These are phyloP conservation scores for Isichthys henryi DNA, from an alignment of 2,113 vertebrate species.

Conservation along the genomic window DNA sequence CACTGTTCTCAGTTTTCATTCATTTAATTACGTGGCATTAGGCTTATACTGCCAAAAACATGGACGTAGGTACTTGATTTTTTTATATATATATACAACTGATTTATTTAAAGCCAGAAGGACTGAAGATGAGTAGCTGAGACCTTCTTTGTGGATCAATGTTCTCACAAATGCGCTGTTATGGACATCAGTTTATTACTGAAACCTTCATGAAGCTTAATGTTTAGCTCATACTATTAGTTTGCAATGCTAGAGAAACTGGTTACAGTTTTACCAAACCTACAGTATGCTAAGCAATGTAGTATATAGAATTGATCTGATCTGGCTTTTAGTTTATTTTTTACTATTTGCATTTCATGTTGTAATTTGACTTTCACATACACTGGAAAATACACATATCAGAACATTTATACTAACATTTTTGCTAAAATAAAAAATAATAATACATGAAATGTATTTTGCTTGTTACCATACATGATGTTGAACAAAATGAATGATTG, in stretches of 20 bases:
- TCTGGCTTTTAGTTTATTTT: not conserved
- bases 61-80: not conserved
- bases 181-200: not conserved
- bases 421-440: not conserved
- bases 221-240: not conserved
- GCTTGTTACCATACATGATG: not conserved
- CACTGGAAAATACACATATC: not conserved
- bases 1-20: not conserved
- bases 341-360: not conserved
- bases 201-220: not conserved
- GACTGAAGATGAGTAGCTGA: not conserved
- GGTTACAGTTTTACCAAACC: not conserved
- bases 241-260: not conserved
- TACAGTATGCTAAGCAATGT: not conserved
- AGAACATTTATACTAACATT: not conserved
- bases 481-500: not conserved
- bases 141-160: not conserved
- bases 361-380: not conserved
- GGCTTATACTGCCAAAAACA: slow-evolving; percentile 53
- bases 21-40: slow-evolving; percentile 42
- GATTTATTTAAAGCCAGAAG: not conserved
- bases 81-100: not conserved
- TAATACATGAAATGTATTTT: not conserved
- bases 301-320: not conserved
- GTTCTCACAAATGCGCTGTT: not conserved